Conservation (phyloP, 1,140 invertebrate species). For the Dreissena polymorpha region DNA sequence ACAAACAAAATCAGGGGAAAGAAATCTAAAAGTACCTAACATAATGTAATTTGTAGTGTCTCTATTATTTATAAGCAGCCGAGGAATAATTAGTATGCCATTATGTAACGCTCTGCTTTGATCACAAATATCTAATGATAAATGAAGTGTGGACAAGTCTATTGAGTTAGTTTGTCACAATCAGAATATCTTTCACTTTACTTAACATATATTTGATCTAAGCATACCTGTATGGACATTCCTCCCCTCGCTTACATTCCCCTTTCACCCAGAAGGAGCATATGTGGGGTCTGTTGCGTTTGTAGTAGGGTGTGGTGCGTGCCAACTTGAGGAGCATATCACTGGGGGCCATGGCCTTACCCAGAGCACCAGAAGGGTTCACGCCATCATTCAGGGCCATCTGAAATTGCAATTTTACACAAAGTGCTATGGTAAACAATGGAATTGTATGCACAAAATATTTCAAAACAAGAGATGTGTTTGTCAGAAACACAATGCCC, state of each 20-base stretch:
- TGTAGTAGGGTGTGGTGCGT: slow-evolving; percentile 98
- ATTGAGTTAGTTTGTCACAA: too few species aligned
- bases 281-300: slow-evolving; percentile 98
- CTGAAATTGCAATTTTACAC: slow-evolving; percentile 63
- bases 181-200: too few species aligned
- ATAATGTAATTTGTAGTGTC: too few species aligned
- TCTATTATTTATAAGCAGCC: too few species aligned
- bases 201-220: too few species aligned
- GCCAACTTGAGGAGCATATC: slow-evolving; percentile 97
- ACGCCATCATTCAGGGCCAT: slow-evolving; percentile 80
- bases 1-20: too few species aligned
- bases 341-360: slow-evolving; percentile 82
- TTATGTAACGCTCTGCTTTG: too few species aligned
- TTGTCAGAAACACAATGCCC: too few species aligned
- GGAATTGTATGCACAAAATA: too few species aligned
- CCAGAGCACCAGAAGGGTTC: slow-evolving; percentile 80
- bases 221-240: slow-evolving; percentile 93
- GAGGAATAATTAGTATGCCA: too few species aligned
- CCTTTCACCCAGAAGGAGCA: slow-evolving; percentile 99
- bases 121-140: not conserved
- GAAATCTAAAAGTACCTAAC: too few species aligned
- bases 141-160: not conserved
- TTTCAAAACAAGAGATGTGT: too few species aligned
- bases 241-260: slow-evolving; percentile 98
- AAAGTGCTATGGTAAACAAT: not conserved